A percentile compares a stretch with the other conserved stretches of the same genome.
Conservation (phyloP, 2,888 invertebrate genomes). For the Ypsolopha scabrella region DNA sequence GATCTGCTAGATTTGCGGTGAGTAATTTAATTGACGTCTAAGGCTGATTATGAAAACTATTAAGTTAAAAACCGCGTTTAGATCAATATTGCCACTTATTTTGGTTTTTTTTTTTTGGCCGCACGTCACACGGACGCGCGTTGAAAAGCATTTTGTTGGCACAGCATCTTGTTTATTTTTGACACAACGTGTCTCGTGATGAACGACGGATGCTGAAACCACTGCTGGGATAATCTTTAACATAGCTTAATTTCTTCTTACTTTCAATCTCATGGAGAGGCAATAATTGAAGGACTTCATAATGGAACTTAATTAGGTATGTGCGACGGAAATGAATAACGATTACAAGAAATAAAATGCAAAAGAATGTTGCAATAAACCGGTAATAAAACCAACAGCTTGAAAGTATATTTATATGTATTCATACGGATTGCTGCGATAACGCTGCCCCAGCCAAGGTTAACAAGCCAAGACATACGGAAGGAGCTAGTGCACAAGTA, state of each 20-base stretch:
- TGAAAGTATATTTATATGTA: too few species aligned
- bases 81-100: background rate
- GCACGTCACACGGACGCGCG: conserved; percentile 31
- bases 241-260: background rate
- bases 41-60: too few species aligned
- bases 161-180: conserved; percentile 47
- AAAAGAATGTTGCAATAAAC: too few species aligned
- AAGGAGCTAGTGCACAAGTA: background rate
- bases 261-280: background rate
- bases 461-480: background rate
- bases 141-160: conserved; percentile 41
- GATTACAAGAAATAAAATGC: too few species aligned
- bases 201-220: background rate
- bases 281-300: too few species aligned
- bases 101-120: conserved; percentile 13
- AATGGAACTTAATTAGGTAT: too few species aligned
- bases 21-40: too few species aligned
- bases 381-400: too few species aligned
- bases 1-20: too few species aligned
- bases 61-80: too few species aligned
- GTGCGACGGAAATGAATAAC: too few species aligned
- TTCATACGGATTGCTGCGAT: background rate
- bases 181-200: conserved; percentile 31
- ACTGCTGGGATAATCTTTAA: background rate
- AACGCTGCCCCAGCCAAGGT: background rate